These are phyloP conservation scores for Drosophila lini DNA, from an alignment of 1,140 invertebrate species.

Conservation along the genomic window DNA sequence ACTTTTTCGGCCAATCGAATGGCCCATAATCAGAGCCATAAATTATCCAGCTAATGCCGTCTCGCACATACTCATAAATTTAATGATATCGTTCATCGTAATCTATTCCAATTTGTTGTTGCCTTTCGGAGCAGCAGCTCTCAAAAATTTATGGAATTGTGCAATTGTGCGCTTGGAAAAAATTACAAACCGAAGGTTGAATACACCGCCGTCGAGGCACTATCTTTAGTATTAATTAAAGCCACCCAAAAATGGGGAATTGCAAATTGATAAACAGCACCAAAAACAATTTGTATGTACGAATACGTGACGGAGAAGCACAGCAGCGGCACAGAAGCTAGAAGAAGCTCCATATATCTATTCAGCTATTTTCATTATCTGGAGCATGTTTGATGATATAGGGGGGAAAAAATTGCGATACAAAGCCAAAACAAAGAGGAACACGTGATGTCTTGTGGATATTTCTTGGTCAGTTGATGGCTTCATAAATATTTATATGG, in stretches of 20 bases:
- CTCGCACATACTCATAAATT: constrained; percentile 60
- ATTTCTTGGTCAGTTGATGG: constrained; percentile 16
- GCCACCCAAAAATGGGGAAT: constrained; percentile 70
- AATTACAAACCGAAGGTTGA: constrained; percentile 62
- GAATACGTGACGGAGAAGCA: constrained; percentile 37
- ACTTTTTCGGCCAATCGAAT: constrained; percentile 34
- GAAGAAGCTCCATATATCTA: constrained; percentile 52
- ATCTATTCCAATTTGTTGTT: constrained; percentile 73
- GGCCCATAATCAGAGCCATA: constrained; percentile 55
- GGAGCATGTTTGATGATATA: constrained; percentile 18
- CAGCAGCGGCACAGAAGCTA: constrained; percentile 5
- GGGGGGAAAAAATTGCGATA: constrained; percentile 5
- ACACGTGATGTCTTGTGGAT: constrained; percentile 27
- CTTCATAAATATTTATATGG: constrained; percentile 20
- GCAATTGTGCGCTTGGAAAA: constrained; percentile 59
- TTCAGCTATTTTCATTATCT: constrained; percentile 43
- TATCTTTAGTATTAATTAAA: constrained; percentile 81
- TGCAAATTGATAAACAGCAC: constrained; percentile 74
- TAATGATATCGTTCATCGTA: constrained; percentile 65
- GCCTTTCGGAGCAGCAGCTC: constrained; percentile 29
- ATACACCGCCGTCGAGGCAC: constrained; percentile 44
- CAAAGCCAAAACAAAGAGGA: constrained; percentile 33
- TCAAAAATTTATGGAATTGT: constrained; percentile 70
- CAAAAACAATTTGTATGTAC: constrained; percentile 60
- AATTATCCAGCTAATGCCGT: constrained; percentile 50